These are phyloP conservation scores for Melanotaenia trifasciata DNA, from an alignment of 2,797 vertebrate species.

Conservation along the genomic window DNA sequence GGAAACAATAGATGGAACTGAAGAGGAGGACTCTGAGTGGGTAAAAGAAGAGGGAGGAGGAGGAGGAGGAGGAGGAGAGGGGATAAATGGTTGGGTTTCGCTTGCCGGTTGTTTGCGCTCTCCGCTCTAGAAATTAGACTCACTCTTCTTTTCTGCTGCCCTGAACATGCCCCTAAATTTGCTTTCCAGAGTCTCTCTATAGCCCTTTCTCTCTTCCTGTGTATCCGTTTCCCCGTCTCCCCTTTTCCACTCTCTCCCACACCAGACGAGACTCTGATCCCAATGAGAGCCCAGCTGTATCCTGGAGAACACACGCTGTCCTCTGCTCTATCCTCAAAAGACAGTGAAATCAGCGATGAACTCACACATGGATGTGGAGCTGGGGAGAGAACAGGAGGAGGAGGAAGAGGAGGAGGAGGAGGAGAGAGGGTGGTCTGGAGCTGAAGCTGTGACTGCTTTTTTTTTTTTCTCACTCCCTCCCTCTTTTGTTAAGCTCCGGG, in stretches of 20 bases:
- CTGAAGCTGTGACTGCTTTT: constrained; percentile 74
- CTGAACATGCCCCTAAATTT: constrained; percentile 76
- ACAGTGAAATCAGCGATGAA: constrained; percentile 71
- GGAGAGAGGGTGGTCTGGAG: constrained; percentile 76
- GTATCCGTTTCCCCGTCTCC: constrained; percentile 54
- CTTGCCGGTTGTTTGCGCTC: constrained; percentile 67
- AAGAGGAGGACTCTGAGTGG: constrained; percentile 55
- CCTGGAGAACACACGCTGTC: constrained; percentile 65
- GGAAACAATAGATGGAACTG: constrained; percentile 71
- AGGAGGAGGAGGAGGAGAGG: constrained; percentile 51
- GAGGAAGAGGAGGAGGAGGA: constrained; percentile 52
- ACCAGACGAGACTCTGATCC: constrained; percentile 72
- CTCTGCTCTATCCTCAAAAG: constrained; percentile 70
- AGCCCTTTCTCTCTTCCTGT: constrained; percentile 51
- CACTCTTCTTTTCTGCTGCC: constrained; percentile 70
- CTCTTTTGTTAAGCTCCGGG: constrained; percentile 78
- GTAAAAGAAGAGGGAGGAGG: constrained; percentile 54
- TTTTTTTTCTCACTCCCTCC: constrained; percentile 62
- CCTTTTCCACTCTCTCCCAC: constrained; percentile 49
- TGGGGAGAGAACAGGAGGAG: constrained; percentile 50
- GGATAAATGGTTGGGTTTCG: constrained; percentile 64
- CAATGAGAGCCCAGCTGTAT: constrained; percentile 65
- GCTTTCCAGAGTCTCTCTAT: constrained; percentile 66
- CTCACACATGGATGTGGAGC: constrained; percentile 71
- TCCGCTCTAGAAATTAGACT: constrained; percentile 69